Percentiles rank a stretch among this genome's conserved stretches.
These are phyloP conservation scores for Sanderia malayensis DNA, from an alignment of 30 jellyfish, hydroid and myxozoan genomes.

Conservation along the genomic window DNA sequence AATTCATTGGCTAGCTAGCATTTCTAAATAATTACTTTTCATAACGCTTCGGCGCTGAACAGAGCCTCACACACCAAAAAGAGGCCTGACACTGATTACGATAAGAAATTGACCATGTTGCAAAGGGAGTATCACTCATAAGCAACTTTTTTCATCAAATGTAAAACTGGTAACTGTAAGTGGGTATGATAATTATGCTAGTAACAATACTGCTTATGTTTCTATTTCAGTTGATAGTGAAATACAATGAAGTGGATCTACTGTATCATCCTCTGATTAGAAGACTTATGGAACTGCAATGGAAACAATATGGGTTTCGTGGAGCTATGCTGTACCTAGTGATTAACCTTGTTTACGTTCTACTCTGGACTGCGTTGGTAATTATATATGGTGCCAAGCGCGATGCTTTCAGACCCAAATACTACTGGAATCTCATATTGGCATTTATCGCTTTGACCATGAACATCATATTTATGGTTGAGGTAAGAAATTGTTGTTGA, in stretches of 20 bases:
- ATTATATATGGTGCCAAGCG: constrained; percentile 8
- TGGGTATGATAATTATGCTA: too few species aligned
- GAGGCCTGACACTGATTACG: too few species aligned
- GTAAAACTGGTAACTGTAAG: too few species aligned
- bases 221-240: constrained; percentile 52
- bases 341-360: constrained; percentile 26
- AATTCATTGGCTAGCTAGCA: too few species aligned
- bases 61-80: too few species aligned
- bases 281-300: constrained; percentile 25
- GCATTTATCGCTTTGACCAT: neutral
- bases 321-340: neutral
- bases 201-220: too few species aligned
- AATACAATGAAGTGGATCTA: constrained; percentile 43
- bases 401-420: constrained; percentile 1
- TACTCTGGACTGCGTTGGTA: constrained; percentile 45
- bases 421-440: constrained; percentile 20
- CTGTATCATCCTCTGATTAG: constrained; percentile 54
- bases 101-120: too few species aligned
- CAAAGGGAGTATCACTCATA: too few species aligned
- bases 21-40: too few species aligned
- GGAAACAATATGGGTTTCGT: constrained; percentile 25
- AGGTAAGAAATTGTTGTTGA: constrained; percentile 32
- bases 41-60: too few species aligned
- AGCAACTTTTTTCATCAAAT: too few species aligned
- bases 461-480: constrained; percentile 35